These are phyloP conservation scores for Plebejus melissa DNA, from an alignment of 2,888 invertebrate species.

Conservation along the genomic window DNA sequence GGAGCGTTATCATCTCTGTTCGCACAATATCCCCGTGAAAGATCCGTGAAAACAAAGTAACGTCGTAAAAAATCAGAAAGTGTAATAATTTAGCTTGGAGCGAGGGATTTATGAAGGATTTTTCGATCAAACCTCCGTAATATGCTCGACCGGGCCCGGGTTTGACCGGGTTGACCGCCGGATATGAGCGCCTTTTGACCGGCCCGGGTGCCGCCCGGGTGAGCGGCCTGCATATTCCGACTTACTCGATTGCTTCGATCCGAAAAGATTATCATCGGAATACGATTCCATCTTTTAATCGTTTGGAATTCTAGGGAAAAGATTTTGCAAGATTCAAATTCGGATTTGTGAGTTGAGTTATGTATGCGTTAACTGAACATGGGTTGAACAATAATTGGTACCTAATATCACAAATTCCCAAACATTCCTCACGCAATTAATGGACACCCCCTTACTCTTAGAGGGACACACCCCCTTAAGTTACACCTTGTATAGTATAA, in stretches of 20 bases:
- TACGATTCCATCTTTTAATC: conserved; percentile 28
- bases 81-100: conserved; percentile 31
- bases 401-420: no score
- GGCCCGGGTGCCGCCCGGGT: conserved; percentile 11
- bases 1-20: conserved; percentile 12
- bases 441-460: no score
- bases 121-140: conserved; percentile 41
- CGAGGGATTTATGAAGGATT: conserved; percentile 37
- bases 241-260: conserved; percentile 30
- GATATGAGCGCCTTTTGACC: conserved; percentile 21
- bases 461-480: no score
- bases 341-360: background rate
- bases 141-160: conserved; percentile 44
- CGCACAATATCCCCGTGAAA: conserved; percentile 12
- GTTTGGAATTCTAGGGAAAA: background rate
- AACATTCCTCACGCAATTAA: no score
- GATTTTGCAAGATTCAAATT: background rate
- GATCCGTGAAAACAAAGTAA: conserved; percentile 24
- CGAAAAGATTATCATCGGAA: conserved; percentile 24
- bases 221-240: conserved; percentile 31
- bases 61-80: conserved; percentile 22
- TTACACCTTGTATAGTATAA: no score
- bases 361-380: background rate
- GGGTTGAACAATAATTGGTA: no score
- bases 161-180: conserved; percentile 40